Evolutionary conservation across 1,140 invertebrate genomes (phyloP).

Genomic region (Anastrepha obliqua): DNA sequence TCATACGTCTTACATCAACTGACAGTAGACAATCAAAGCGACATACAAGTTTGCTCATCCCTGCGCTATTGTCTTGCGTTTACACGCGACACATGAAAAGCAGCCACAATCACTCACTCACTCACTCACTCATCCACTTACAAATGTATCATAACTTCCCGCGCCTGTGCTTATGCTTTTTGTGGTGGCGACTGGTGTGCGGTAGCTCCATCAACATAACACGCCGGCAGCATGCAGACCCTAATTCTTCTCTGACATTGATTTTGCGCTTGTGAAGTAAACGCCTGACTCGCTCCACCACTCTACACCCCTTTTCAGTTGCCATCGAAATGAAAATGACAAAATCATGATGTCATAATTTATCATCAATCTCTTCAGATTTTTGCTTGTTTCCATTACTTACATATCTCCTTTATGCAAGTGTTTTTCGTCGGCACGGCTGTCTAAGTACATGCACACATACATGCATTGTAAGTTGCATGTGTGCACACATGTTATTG

Average conservation of each 20-base stretch:
- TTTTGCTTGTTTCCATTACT: conserved; percentile 44
- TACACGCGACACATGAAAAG: background rate
- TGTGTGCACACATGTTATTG: background rate
- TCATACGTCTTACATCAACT: background rate
- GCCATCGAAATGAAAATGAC: conserved; percentile 20
- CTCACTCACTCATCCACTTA: background rate
- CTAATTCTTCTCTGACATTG: too few relatives aligned
- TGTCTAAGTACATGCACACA: background rate
- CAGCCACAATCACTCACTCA: background rate
- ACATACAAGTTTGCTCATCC: background rate
- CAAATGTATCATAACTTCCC: too few relatives aligned
- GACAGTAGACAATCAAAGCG: conserved; percentile 5
- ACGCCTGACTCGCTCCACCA: too few relatives aligned
- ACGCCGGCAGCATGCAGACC: too few relatives aligned
- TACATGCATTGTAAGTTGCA: background rate
- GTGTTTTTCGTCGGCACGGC: too few relatives aligned
- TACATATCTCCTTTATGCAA: background rate
- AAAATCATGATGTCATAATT: conserved; percentile 49
- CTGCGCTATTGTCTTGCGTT: background rate
- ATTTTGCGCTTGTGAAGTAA: too few relatives aligned
- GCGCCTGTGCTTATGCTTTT: too few relatives aligned
- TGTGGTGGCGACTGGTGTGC: too few relatives aligned
- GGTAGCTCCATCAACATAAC: too few relatives aligned
- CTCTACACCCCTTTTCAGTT: background rate
- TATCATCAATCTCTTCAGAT: conserved; percentile 36